Evolutionary conservation across 1,140 invertebrate genomes (phyloP).

Genomic region (Coenobita brevimanus): DNA sequence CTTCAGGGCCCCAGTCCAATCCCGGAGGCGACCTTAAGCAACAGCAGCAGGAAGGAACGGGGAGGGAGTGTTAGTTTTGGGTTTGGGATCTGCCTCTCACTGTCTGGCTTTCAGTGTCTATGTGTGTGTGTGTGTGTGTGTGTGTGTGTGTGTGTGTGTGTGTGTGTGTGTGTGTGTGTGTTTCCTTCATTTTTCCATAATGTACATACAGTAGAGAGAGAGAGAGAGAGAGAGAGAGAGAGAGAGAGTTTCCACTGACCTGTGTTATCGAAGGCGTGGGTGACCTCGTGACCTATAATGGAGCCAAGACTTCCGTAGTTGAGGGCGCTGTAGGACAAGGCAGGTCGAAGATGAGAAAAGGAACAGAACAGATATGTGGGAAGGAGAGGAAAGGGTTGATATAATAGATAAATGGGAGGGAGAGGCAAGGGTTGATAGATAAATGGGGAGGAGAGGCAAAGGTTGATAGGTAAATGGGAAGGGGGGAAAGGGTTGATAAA

Average conservation of each 20-base stretch:
- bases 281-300: constrained; percentile 75
- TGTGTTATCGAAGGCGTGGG: constrained; percentile 76
- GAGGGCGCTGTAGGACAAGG: constrained; percentile 5
- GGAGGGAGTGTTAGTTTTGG: neutral
- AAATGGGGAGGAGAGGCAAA: no score
- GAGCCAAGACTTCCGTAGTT: constrained; percentile 75
- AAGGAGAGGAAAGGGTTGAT: neutral
- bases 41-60: neutral
- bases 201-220: no score
- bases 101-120: neutral
- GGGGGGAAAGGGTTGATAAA: no score
- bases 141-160: neutral
- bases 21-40: constrained; percentile 14
- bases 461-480: no score
- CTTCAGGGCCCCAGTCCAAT: neutral
- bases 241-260: constrained; percentile 71
- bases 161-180: no score
- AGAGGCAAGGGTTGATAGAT: no score
- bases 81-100: no score
- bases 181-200: no score
- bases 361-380: neutral
- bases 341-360: neutral
- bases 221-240: no score
- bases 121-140: neutral
- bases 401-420: no score